These are phyloP conservation scores for Antechinus flavipes DNA, from an alignment of 2,113 vertebrate genomes.

Conservation along the genomic window DNA sequence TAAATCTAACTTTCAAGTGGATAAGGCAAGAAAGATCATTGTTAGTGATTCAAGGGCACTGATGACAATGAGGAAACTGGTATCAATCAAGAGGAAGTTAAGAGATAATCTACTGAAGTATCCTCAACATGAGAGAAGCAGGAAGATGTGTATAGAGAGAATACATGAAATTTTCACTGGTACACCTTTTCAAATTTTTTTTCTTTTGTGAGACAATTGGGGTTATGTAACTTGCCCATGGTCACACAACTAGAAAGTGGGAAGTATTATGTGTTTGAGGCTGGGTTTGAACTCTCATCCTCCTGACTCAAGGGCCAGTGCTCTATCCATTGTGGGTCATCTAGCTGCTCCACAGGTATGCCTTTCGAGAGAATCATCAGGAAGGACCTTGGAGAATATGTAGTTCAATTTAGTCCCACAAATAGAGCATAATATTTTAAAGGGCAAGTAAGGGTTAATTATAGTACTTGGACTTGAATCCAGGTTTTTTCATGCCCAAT, in stretches of 20 bases:
- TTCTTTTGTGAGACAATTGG: too few relatives aligned
- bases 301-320: too few relatives aligned
- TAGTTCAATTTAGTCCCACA: not conserved
- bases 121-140: not conserved
- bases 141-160: not conserved
- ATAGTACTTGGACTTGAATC: not conserved
- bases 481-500: not conserved
- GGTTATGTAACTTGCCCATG: too few relatives aligned
- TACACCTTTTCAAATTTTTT: not conserved
- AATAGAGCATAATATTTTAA: not conserved
- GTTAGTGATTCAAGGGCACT: not conserved
- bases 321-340: too few relatives aligned
- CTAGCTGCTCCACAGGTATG: too few relatives aligned
- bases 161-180: not conserved
- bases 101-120: not conserved
- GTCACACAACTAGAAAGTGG: too few relatives aligned
- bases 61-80: not conserved
- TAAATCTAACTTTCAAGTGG: not conserved
- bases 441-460: not conserved
- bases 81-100: not conserved
- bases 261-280: too few relatives aligned
- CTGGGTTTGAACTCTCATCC: too few relatives aligned
- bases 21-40: not conserved
- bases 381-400: not conserved
- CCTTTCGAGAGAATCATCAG: too few relatives aligned